phyloP scores from a whole-genome alignment of 2,113 vertebrate species.

The Phrynosoma platyrhinos region DNA sequence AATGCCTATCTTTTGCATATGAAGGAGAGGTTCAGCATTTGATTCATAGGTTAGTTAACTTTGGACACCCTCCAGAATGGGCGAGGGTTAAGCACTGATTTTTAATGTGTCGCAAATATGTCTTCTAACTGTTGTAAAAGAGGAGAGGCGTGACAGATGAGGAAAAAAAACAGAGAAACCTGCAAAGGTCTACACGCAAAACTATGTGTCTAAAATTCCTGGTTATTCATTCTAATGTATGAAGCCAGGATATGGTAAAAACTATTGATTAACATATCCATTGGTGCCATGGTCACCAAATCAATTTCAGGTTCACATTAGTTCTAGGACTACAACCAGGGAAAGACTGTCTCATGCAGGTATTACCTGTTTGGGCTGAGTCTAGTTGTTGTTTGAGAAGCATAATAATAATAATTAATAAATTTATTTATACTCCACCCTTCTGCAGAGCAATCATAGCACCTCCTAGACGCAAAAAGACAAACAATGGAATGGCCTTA shows the following conservation, averaged over 20 bases:
- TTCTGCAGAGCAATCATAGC: no score
- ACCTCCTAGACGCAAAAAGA: background rate
- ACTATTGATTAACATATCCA: background rate
- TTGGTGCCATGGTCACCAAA: background rate
- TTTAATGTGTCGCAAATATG: background rate
- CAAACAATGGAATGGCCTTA: background rate
- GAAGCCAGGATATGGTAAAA: background rate
- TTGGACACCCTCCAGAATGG: rapidly evolving
- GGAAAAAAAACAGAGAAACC: background rate
- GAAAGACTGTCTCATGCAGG: background rate
- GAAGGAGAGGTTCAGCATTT: background rate
- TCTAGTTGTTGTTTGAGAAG: background rate
- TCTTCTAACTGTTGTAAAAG: background rate
- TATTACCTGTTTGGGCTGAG: background rate
- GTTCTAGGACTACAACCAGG: no score
- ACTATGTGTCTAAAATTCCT: background rate
- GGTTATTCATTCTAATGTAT: background rate
- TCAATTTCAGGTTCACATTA: no score
- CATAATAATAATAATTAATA: no score
- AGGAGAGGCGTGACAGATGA: background rate
- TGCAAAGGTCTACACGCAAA: background rate
- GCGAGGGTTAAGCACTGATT: background rate
- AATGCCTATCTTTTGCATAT: background rate
- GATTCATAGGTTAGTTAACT: background rate
- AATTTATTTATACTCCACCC: no score